Base-by-base conservation (phyloP, 1,140 invertebrate species). In the Piezodorus guildinii region DNA sequence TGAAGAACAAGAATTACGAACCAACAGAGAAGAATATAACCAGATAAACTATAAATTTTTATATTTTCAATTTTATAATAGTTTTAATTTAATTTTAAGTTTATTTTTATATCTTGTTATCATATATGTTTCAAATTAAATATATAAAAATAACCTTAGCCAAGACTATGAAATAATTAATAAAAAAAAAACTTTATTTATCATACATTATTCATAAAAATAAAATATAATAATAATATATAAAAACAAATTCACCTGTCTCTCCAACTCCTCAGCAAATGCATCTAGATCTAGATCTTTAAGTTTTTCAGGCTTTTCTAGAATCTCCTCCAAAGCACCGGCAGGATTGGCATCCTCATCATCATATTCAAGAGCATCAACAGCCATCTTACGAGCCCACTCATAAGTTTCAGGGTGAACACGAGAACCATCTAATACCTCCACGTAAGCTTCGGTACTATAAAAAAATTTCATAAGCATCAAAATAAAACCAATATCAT, bases 381-480 rank as follows among this genome's bases (percentile, higher is more conserved):
- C 94, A 4, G 96, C 97, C 96, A 99, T 99, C 79, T 99, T 99
- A 21, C 95, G 77, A 0, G 97, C 97, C 96, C 96, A 98, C 74
- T 99, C 96, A 71, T 99, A 99, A 0, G 94, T 95, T 77, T 99
- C 97, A 0, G 96, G 96, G 78, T 99, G 97, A 0, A 99, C 94
- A 67, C 97, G 80, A 0, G 97, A 97, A 0, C 94, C 94, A 73
- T 99, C 97, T 5, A 99, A 76, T 0, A 98, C 93, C 80, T 98
- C 94, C 0, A 96, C 90, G 70, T 96, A 95, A 0, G 89, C 85
- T 71, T 96, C 92, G 0, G 92, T 95, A 72, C 91, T 86, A 70
- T 14, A 71, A 64, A 60, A 1, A 39, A 39, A 39, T 10, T 39
- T 39, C 12, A 12, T 39, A 10, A 30, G 9, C 34, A 10, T 39